These are phyloP conservation scores for Melieria picta DNA, from an alignment of 2,888 invertebrate genomes.

Conservation along the genomic window DNA sequence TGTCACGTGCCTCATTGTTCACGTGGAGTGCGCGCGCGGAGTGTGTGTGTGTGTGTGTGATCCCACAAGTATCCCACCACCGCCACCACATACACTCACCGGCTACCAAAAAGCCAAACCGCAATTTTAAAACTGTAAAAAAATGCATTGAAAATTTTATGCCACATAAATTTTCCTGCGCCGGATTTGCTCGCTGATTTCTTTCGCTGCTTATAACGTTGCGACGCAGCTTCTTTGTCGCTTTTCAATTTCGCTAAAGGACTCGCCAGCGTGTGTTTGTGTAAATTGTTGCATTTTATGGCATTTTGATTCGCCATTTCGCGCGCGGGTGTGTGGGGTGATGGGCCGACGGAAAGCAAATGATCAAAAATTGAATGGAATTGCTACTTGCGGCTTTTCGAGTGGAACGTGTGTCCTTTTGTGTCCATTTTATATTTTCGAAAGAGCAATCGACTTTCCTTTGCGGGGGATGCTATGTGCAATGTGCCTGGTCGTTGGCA, in stretches of 20 bases:
- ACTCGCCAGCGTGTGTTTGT: too few relatives aligned
- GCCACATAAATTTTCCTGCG: constrained; percentile 57
- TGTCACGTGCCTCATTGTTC: neutral
- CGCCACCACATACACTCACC: neutral
- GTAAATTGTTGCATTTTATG: neutral
- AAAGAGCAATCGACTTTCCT: neutral
- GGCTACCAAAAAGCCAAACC: neutral
- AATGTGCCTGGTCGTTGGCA: neutral
- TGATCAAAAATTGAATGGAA: constrained; percentile 21
- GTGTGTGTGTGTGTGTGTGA: neutral
- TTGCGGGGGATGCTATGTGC: neutral
- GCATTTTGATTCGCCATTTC: constrained; percentile 13
- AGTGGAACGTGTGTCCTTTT: constrained; percentile 10
- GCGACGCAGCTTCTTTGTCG: too few relatives aligned
- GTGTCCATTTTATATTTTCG: neutral
- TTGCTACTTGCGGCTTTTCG: constrained; percentile 3
- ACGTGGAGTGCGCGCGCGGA: neutral
- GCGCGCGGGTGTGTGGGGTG: neutral
- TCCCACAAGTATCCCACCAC: too few relatives aligned
- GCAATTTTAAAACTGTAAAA: constrained; percentile 39
- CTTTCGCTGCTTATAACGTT: too few relatives aligned
- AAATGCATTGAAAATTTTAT: constrained; percentile 62
- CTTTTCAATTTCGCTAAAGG: too few relatives aligned
- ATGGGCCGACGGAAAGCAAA: neutral
- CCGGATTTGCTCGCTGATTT: too few relatives aligned